Evolutionary conservation across 2,797 vertebrate genomes (phyloP), one percentile per base, ranked within the genome.

Genomic region (Scolopax bukidnonensis): DNA sequence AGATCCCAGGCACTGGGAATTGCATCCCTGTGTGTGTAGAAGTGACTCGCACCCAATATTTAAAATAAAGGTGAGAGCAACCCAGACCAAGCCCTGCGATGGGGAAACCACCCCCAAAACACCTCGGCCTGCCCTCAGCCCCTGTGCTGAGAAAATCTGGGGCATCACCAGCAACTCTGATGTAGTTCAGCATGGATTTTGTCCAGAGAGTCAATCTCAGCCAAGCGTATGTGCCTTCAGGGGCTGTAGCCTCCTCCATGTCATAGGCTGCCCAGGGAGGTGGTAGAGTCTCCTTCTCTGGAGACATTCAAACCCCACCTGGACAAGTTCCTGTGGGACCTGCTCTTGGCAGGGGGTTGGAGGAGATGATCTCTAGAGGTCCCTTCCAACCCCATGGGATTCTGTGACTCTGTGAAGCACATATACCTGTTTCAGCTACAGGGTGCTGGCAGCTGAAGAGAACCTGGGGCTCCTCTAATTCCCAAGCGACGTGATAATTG

Each of bases 1-100:
- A 9, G 36, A 40, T 20, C 10, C 9, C 25, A 9, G 19, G 59
- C 25, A 30, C 5, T n/a, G n/a, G n/a, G n/a, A 16, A 38, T 23
- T 4, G 3, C 38, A 25, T 13, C 48, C 45, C 54, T 21, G 6
- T 2, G 4, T 1, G 0, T 2, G 33, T 5, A 17, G 13, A 28
- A 47, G 12, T 1, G 17, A n/a, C 50, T 57, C 48, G 2, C 1
- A 53, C 7, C 43, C 71, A 4, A 8, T 7, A 17, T 33, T 69
- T 38, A 25, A 54, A 84, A 68, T 7, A 59, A 38, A 24, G 20
- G 32, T 1, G 4, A 64, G 15, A 24, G 41, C 6, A 33, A 69
- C 57, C 53, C 77, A 71, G 63, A 43, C 33, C 40, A 28, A 84
- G 21, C 38, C 43, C 64, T n/a, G 47, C 36, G 10, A 8, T 2